Evolutionary conservation across 2,797 vertebrate species (phyloP).

Genomic region (Otolemur crassicaudatus): DNA sequence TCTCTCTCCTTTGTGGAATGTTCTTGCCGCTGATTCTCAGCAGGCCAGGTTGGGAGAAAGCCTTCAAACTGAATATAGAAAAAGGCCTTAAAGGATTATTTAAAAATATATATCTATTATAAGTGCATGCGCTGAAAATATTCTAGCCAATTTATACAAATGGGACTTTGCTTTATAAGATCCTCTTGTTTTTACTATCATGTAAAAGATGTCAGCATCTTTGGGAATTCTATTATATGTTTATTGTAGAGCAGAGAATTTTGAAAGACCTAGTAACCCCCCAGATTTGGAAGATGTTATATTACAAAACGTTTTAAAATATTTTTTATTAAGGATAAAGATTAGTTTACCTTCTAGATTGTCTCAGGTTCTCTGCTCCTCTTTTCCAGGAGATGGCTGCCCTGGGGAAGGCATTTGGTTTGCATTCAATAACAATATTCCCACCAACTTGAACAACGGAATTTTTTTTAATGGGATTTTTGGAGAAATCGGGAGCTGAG

Average conservation of each 20-base stretch:
- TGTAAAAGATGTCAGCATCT: neutral
- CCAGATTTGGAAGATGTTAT: neutral
- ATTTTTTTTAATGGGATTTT: constrained; percentile 89
- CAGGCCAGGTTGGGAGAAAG: neutral
- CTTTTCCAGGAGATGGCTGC: constrained; percentile 92
- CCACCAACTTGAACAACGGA: constrained; percentile 92
- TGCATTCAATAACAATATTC: constrained; percentile 90
- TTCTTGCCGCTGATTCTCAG: constrained; percentile 48
- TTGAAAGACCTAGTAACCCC: neutral
- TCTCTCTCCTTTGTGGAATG: neutral
- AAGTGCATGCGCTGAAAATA: neutral
- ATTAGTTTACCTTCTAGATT: constrained; percentile 87
- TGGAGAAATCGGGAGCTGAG: constrained; percentile 92
- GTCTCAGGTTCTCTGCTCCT: constrained; percentile 86
- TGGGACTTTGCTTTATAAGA: neutral
- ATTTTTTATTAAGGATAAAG: neutral
- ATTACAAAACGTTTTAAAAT: neutral
- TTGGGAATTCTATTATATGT: no score
- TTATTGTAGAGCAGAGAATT: neutral
- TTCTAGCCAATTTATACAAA: neutral
- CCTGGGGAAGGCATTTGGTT: constrained; percentile 91
- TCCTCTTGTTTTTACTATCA: neutral
- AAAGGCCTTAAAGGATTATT: constrained; percentile 10
- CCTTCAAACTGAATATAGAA: neutral
- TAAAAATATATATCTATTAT: neutral